Conservation (phyloP, 2,113 vertebrate genomes). For the Xyliphius kryptos region DNA sequence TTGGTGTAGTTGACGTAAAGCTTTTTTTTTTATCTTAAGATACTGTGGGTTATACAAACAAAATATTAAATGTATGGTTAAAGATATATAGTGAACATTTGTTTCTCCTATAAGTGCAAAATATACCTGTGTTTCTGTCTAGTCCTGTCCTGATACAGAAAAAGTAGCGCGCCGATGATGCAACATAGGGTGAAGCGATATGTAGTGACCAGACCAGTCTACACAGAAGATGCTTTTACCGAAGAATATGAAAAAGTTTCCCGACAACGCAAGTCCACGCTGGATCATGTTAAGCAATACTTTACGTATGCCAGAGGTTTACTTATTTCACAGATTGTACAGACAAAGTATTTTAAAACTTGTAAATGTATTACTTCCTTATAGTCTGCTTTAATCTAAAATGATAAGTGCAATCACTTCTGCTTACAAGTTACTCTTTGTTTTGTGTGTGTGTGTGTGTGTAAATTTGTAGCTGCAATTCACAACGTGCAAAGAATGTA, state of each 20-base stretch:
- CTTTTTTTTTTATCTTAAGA: too few relatives aligned
- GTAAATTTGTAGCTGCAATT: slow-evolving; percentile 69
- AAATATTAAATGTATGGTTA: too few relatives aligned
- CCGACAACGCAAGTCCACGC: slow-evolving; percentile 71
- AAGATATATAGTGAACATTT: too few relatives aligned
- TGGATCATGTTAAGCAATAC: slow-evolving; percentile 70
- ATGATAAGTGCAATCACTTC: too few relatives aligned
- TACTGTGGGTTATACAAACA: too few relatives aligned
- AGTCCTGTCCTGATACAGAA: slow-evolving; percentile 18
- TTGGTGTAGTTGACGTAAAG: too few relatives aligned
- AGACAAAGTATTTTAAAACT: too few relatives aligned
- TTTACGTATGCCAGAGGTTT: slow-evolving; percentile 70
- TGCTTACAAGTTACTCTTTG: background rate
- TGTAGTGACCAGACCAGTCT: slow-evolving; percentile 74
- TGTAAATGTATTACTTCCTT: too few relatives aligned
- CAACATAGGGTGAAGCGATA: slow-evolving; percentile 73
- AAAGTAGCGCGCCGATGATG: slow-evolving; percentile 57
- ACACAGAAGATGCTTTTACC: slow-evolving; percentile 75
- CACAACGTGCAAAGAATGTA: slow-evolving; percentile 68
- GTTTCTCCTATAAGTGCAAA: too few relatives aligned
- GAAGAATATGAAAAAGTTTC: slow-evolving; percentile 71
- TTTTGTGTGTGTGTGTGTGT: slow-evolving; percentile 1
- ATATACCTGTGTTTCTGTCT: too few relatives aligned
- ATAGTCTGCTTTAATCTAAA: too few relatives aligned
- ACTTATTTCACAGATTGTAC: too few relatives aligned